These are phyloP conservation scores for Oppia nitens DNA, from an alignment of 1,140 invertebrate genomes.

Conservation along the genomic window DNA sequence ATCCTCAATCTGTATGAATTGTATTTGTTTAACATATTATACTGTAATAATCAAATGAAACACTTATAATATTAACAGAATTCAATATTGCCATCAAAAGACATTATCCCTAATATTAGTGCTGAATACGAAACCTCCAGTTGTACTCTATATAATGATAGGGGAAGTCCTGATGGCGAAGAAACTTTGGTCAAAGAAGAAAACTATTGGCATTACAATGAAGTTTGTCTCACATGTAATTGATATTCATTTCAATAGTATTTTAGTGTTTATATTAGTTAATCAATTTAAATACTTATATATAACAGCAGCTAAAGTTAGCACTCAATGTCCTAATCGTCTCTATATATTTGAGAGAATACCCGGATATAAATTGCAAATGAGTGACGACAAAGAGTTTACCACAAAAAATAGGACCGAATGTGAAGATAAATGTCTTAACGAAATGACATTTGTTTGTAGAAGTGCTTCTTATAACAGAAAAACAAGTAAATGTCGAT, in stretches of 20 bases:
- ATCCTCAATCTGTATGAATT: background rate
- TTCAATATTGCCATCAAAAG: background rate
- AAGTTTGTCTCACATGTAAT: constrained; percentile 74
- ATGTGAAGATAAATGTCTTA: constrained; percentile 73
- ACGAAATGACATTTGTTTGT: constrained; percentile 60
- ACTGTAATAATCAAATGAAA: background rate
- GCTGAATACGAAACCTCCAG: constrained; percentile 73
- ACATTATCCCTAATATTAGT: constrained; percentile 21
- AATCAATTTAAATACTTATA: constrained; percentile 20
- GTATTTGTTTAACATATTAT: background rate
- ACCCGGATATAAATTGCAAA: constrained; percentile 36
- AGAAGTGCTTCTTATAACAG: constrained; percentile 65
- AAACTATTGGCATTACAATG: constrained; percentile 69
- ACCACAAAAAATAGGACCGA: constrained; percentile 52
- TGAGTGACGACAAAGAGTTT: constrained; percentile 36
- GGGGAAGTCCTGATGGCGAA: constrained; percentile 62
- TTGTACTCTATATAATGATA: constrained; percentile 68
- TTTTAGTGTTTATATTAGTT: background rate
- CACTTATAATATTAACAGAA: background rate
- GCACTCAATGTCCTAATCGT: constrained; percentile 65
- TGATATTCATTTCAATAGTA: background rate
- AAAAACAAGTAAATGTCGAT: constrained; percentile 49
- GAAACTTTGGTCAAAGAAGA: constrained; percentile 63
- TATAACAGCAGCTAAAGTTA: constrained; percentile 54
- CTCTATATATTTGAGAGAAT: constrained; percentile 72